Evolutionary conservation across 2,888 invertebrate genomes (phyloP).

Genomic region (Pristionchus arcanus): DNA sequence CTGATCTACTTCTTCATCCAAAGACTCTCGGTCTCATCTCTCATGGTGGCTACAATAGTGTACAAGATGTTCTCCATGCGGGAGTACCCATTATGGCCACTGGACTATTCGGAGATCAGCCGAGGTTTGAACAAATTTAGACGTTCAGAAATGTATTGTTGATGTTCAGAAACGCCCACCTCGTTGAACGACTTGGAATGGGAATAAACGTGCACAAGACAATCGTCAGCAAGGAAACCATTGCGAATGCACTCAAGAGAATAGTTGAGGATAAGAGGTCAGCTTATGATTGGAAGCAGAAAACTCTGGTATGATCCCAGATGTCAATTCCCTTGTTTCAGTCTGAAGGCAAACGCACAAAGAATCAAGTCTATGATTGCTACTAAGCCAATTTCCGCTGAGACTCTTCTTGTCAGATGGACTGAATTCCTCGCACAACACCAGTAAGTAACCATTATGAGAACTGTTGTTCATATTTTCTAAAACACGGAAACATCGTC

Average conservation of each 20-base stretch:
- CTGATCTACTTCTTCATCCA: conserved; percentile 82
- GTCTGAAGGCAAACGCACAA: conserved; percentile 57
- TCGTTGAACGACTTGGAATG: conserved; percentile 49
- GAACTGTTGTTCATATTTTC: too few species aligned
- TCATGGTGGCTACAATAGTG: conserved; percentile 87
- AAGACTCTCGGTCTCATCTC: conserved; percentile 86
- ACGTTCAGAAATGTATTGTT: not conserved
- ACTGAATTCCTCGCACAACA: conserved; percentile 71
- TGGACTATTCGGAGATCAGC: conserved; percentile 69
- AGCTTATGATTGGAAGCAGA: not conserved
- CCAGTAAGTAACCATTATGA: conserved; percentile 51
- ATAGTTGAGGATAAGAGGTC: conserved; percentile 33
- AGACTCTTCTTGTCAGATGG: conserved; percentile 67
- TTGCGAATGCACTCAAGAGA: not conserved
- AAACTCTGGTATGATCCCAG: not conserved
- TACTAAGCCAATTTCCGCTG: conserved; percentile 67
- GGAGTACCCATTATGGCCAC: conserved; percentile 67
- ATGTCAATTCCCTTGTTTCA: not conserved
- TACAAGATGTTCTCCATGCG: conserved; percentile 75
- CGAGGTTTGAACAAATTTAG: not conserved
- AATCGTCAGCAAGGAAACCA: not conserved
- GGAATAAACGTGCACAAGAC: conserved; percentile 51
- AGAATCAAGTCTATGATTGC: conserved; percentile 67
- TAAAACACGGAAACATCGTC: not conserved
- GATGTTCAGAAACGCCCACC: conserved; percentile 26